Evolutionary conservation across 2,113 vertebrate genomes (phyloP).

Genomic region (Macheiramphus alcinus): DNA sequence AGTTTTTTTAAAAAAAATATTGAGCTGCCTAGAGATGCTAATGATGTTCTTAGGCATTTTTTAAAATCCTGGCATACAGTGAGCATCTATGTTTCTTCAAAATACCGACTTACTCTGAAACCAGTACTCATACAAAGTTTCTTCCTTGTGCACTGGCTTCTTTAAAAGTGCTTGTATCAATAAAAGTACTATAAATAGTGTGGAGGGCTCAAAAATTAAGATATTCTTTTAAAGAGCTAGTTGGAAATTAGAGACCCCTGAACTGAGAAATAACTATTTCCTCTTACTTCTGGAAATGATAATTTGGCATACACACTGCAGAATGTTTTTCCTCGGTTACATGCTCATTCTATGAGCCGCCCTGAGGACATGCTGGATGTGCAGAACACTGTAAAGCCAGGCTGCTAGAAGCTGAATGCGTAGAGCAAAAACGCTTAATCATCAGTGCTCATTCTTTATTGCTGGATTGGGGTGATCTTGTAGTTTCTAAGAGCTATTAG

Average conservation of each 20-base stretch:
- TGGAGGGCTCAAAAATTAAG: neutral
- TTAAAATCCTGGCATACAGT: neutral
- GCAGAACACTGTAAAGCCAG: neutral
- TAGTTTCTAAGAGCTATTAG: neutral
- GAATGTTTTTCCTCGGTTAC: rapidly evolving
- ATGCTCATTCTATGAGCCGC: neutral
- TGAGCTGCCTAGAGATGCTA: neutral
- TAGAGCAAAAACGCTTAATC: neutral
- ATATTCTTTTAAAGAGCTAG: neutral
- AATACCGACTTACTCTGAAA: neutral
- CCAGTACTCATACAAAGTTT: neutral
- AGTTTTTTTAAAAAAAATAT: neutral
- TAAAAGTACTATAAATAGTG: neutral
- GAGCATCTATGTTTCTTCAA: neutral
- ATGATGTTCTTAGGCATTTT: neutral
- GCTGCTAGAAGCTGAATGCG: neutral
- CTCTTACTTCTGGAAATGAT: neutral
- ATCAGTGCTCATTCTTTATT: neutral
- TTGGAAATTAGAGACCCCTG: neutral
- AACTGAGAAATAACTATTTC: neutral
- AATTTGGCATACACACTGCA: neutral
- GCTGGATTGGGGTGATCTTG: neutral
- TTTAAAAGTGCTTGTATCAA: neutral
- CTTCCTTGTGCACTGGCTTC: neutral
- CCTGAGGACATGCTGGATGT: neutral